Base-by-base conservation (phyloP, 64 coral and sea anemone genomes). In the Hydrozoanthus tunicans region DNA sequence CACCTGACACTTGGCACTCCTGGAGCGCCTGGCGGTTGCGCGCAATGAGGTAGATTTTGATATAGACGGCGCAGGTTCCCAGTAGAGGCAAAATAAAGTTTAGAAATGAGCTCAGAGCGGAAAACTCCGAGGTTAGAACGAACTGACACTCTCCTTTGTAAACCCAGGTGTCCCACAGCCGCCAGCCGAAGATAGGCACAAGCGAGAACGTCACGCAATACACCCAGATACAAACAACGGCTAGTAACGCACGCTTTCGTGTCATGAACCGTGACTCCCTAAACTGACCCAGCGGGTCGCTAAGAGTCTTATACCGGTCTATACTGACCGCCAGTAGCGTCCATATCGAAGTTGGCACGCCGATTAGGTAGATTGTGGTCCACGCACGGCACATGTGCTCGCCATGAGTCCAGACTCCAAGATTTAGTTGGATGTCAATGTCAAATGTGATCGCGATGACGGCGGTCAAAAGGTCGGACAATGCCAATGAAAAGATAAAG, bases 241-340 rank as follows among this genome's bases (percentile, higher is more conserved):
- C 77, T 61, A 96, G 7, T n/a, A 94, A 43, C 9, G 95, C 95
- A n/a, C 89, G 77, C 82, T 91, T 94, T 10, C 79, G 52, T 8
- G 95, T 96, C 92, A 96, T 94, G 26, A 96, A 96, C 69, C 91
- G 60, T 79, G 81, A 54, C 55, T 84, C 89, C 1, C 59, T 91
- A 51, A 94, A 96, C 17, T 90, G 82, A 78, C 93, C 93, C 58
- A 92, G 76, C 17, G 95, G 95, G 67, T 96, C 91, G 6, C 85
- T 96, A 9, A 96, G 83, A 11, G 77, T 96, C 70, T 94, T 96
- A 73, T 96, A 96, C 1, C 95, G 89, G 76, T 96, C 95, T 23
- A 96, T 81, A 80, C 95, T 96, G 55, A 96, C 86, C 6, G 91
- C 90, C 53, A 96, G 79, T 10, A 96, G 92, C 83, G 92, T 96